Percentiles rank a stretch among this genome's conserved stretches.
Evolutionary conservation across 2,797 vertebrate species (phyloP).

Genomic region (Picus viridis): DNA sequence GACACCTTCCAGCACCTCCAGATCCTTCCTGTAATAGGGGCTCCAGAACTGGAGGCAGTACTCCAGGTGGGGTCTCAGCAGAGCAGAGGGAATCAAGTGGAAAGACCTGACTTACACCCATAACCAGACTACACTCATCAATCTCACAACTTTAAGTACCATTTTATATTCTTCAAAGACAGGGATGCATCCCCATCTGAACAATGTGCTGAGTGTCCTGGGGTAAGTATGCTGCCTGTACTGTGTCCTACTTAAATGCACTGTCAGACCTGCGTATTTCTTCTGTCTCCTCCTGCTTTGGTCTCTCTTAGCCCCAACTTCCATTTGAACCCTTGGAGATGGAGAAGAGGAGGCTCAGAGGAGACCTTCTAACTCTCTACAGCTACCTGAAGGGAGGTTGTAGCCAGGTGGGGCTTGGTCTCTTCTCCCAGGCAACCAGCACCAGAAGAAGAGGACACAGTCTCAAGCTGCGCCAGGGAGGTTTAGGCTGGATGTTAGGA

Average conservation of each 20-base stretch:
- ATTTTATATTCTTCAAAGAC: background rate
- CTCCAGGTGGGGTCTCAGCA: too few species aligned
- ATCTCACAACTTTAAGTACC: background rate
- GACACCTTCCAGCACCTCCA: too few species aligned
- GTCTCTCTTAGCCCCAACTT: background rate
- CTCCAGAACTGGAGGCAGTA: too few species aligned
- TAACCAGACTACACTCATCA: background rate
- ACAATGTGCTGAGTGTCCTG: rapidly evolving
- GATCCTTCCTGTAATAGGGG: too few species aligned
- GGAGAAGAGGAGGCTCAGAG: too few species aligned
- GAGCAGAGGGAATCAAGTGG: background rate
- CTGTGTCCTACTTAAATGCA: background rate
- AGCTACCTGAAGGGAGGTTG: too few species aligned
- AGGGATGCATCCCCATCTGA: background rate
- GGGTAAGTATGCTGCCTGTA: background rate
- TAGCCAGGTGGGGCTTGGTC: too few species aligned
- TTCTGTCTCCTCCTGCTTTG: background rate
- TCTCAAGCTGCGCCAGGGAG: too few species aligned
- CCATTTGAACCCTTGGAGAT: background rate
- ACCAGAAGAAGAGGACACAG: too few species aligned
- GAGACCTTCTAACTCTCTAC: too few species aligned
- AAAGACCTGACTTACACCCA: background rate
- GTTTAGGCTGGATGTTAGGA: too few species aligned
- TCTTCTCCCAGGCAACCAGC: too few species aligned
- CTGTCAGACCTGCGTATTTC: rapidly evolving